phyloP scores from a whole-genome alignment of 2,113 vertebrate genomes.

The Anser cygnoides region DNA sequence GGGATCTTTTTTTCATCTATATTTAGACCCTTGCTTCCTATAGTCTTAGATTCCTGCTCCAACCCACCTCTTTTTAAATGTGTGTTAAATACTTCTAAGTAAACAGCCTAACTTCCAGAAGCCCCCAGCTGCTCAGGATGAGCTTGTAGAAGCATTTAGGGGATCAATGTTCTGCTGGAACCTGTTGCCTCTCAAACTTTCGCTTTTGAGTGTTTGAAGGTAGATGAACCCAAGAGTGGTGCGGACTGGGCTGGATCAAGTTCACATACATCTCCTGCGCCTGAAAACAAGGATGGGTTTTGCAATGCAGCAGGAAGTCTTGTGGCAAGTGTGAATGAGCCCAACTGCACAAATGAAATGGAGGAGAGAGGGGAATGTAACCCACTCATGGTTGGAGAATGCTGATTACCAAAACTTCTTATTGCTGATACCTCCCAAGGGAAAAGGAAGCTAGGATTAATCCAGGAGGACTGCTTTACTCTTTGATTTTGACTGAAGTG shows the following conservation, averaged over 20 bases:
- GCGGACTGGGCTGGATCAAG: not conserved
- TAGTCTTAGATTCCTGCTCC: not conserved
- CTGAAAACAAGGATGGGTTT: not conserved
- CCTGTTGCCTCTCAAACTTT: not conserved
- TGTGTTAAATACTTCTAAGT: not conserved
- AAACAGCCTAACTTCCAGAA: not conserved
- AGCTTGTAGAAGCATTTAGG: not conserved
- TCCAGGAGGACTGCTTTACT: not conserved
- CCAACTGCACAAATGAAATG: not conserved
- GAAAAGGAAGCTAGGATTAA: not conserved
- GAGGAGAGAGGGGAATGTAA: not conserved
- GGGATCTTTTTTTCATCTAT: not conserved
- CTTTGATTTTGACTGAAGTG: not conserved
- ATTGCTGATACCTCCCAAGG: not conserved
- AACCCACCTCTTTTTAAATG: not conserved
- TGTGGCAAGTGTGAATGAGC: not conserved
- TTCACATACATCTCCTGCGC: not conserved
- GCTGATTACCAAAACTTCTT: not conserved
- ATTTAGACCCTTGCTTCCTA: not conserved
- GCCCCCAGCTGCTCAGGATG: not conserved
- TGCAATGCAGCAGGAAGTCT: not conserved
- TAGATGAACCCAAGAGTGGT: not conserved
- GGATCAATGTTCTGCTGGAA: not conserved
- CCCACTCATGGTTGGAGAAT: not conserved
- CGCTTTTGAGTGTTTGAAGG: not conserved